phyloP scores from a whole-genome alignment of 2,797 vertebrate species.

The Lindbergichthys nudifrons region DNA sequence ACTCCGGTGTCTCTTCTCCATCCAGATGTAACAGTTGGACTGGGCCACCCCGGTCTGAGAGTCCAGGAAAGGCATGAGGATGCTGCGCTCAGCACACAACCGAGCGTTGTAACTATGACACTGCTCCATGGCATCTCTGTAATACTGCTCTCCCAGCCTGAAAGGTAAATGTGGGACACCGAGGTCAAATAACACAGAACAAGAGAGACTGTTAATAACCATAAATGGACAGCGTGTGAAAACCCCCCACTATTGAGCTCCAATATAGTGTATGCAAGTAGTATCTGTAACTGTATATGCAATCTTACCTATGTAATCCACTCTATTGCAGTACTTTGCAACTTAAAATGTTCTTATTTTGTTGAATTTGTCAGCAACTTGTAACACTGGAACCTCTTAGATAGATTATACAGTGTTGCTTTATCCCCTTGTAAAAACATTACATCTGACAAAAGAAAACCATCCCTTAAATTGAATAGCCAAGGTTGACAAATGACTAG shows the following conservation, averaged over 20 bases:
- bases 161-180: conserved; percentile 27
- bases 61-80: conserved; percentile 96
- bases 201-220: not conserved
- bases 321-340: not conserved
- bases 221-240: not conserved
- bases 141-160: conserved; percentile 96
- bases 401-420: not conserved
- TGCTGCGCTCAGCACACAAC: conserved; percentile 94
- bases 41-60: conserved; percentile 98
- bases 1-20: conserved; percentile 97
- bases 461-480: not conserved
- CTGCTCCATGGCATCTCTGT: conserved; percentile 97
- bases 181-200: conserved; percentile 30
- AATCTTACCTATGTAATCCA: not conserved
- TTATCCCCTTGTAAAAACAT: not conserved
- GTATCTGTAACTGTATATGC: not conserved
- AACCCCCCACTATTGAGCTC: not conserved
- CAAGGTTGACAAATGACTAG: not conserved
- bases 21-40: conserved; percentile 99
- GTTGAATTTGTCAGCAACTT: not conserved
- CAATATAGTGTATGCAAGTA: not conserved
- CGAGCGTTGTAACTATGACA: conserved; percentile 97
- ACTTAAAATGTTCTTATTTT: not conserved
- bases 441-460: too few relatives aligned
- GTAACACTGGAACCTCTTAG: not conserved